Conservation (phyloP, 2,113 vertebrate species). For the Gopherus flavomarginatus region DNA sequence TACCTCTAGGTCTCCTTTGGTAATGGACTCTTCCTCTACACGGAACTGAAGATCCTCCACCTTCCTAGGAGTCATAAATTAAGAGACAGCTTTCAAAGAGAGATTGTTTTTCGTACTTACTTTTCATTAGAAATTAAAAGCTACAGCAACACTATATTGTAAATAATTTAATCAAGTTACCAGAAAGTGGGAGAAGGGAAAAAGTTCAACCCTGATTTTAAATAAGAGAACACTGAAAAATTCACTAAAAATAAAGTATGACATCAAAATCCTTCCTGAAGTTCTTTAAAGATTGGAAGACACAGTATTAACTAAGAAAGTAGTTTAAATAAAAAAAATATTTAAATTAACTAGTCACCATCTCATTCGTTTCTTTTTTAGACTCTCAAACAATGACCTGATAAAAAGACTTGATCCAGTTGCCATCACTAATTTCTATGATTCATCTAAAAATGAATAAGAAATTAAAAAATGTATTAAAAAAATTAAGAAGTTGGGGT, state of each 20-base stretch:
- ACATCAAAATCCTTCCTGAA: not conserved
- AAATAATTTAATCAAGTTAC: not conserved
- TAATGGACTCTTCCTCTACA: constrained; percentile 98
- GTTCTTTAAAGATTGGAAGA: not conserved
- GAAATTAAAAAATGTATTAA: not conserved
- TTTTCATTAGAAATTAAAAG: constrained; percentile 19
- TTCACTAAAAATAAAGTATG: not conserved
- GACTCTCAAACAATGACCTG: not conserved
- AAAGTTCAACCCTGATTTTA: not conserved
- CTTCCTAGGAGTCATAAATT: constrained; percentile 84
- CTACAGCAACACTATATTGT: not conserved
- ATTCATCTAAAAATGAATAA: not conserved
- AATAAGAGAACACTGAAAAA: not conserved
- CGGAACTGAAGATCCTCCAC: constrained; percentile 99
- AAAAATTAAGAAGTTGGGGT: rapidly evolving
- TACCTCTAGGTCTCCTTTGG: constrained; percentile 99
- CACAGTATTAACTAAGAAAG: not conserved
- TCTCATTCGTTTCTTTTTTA: not conserved
- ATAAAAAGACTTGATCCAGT: not conserved
- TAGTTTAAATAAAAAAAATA: not conserved
- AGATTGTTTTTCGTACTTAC: not conserved
- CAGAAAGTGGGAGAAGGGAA: not conserved
- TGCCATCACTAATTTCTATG: not conserved
- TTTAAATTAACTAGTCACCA: not conserved
- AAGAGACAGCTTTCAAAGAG: not conserved